phyloP scores from a whole-genome alignment of 2,888 invertebrate genomes.

The Therioaphis trifolii region DNA sequence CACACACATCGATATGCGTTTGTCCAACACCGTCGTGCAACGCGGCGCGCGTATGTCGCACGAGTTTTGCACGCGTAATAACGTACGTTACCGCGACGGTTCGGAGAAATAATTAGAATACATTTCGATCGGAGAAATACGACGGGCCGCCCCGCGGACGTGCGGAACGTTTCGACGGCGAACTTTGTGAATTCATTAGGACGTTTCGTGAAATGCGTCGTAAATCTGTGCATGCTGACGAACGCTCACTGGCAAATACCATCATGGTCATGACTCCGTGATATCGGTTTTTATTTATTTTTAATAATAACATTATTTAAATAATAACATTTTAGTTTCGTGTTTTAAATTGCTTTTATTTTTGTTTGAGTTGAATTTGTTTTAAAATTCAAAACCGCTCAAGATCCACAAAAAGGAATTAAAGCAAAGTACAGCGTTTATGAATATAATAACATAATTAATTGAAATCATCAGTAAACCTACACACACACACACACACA shows the following conservation, averaged over 20 bases:
- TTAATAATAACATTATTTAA: background rate
- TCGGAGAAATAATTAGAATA: background rate
- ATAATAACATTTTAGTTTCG: background rate
- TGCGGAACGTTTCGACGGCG: no score
- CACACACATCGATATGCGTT: constrained; percentile 15
- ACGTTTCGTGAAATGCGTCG: no score
- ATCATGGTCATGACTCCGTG: no score
- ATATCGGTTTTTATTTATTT: no score
- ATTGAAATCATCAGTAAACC: background rate
- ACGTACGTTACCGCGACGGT: background rate
- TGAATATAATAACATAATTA: background rate
- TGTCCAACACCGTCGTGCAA: background rate
- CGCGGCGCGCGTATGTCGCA: background rate
- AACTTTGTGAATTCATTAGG: no score
- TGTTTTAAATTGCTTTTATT: background rate
- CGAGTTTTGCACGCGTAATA: background rate
- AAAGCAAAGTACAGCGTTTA: background rate
- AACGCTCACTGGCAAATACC: no score
- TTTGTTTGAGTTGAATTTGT: background rate
- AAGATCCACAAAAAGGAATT: background rate
- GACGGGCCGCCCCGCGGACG: background rate
- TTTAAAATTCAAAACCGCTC: background rate
- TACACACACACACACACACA: no score
- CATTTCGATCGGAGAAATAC: background rate
- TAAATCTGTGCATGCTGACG: no score